phyloP scores from a whole-genome alignment of 2,888 invertebrate species.

The Helobdella robusta region DNA sequence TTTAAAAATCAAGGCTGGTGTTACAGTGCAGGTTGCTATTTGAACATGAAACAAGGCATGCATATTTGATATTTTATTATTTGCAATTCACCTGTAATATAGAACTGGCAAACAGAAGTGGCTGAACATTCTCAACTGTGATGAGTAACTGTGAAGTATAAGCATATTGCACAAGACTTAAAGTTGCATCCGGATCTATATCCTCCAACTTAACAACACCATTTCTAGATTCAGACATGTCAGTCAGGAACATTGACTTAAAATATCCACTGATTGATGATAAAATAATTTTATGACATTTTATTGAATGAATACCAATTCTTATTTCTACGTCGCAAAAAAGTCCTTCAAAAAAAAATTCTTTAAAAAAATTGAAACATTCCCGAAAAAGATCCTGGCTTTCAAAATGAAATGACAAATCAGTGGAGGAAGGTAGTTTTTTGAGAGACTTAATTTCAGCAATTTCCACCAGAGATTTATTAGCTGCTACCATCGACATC shows the following conservation, averaged over 20 bases:
- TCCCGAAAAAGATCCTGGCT: neutral
- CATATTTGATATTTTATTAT: too few relatives aligned
- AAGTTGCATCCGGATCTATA: conserved; percentile 45
- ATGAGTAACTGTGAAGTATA: conserved; percentile 50
- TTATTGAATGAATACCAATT: conserved; percentile 40
- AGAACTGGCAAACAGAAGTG: conserved; percentile 51
- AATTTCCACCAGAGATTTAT: too few relatives aligned
- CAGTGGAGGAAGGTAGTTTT: too few relatives aligned
- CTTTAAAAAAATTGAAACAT: neutral
- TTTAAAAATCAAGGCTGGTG: too few relatives aligned
- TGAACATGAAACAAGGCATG: too few relatives aligned
- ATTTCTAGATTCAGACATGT: conserved; percentile 47
- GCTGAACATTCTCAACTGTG: conserved; percentile 49
- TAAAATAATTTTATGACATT: conserved; percentile 50
- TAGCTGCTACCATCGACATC: too few relatives aligned
- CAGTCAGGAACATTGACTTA: conserved; percentile 50
- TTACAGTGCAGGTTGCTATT: too few relatives aligned
- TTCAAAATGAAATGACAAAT: too few relatives aligned
- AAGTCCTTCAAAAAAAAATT: conserved; percentile 10
- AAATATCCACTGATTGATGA: conserved; percentile 52
- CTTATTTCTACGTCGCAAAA: conserved; percentile 48
- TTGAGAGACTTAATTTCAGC: too few relatives aligned
- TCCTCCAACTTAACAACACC: conserved; percentile 44
- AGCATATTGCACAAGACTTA: conserved; percentile 49
- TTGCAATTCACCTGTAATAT: conserved; percentile 40